These are phyloP conservation scores for Drosophila carrolli DNA, from an alignment of 1,140 invertebrate species.

Conservation along the genomic window DNA sequence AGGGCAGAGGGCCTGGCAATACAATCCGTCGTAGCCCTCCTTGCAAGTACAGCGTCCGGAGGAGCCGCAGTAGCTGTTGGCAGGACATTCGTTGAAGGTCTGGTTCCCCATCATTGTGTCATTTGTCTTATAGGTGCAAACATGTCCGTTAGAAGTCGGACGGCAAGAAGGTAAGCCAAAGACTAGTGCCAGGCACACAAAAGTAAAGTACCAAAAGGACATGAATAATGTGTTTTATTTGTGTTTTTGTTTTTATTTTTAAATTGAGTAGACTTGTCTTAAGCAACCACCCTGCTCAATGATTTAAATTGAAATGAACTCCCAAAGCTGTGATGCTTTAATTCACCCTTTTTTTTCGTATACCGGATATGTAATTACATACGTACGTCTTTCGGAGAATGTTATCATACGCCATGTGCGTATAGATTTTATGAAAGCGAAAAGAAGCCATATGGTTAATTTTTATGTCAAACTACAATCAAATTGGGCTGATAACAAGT, in stretches of 20 bases:
- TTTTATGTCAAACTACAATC: too few relatives aligned
- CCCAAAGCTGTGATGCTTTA: neutral
- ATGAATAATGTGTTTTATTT: neutral
- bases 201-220: neutral
- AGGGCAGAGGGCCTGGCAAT: conserved; percentile 35
- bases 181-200: neutral
- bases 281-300: neutral
- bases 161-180: neutral
- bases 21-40: conserved; percentile 24
- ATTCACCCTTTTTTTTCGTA: neutral
- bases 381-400: neutral
- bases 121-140: neutral
- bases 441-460: too few relatives aligned
- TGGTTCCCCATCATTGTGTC: neutral
- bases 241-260: neutral
- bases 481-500: too few relatives aligned
- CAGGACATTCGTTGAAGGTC: conserved; percentile 6
- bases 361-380: neutral
- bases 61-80: conserved; percentile 19
- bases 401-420: too few relatives aligned
- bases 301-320: neutral
- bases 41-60: conserved; percentile 41
- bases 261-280: neutral
- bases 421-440: too few relatives aligned
- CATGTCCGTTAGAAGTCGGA: too few relatives aligned